Base-by-base conservation (phyloP, 2,113 vertebrate species). In the Hystrix brachyura region DNA sequence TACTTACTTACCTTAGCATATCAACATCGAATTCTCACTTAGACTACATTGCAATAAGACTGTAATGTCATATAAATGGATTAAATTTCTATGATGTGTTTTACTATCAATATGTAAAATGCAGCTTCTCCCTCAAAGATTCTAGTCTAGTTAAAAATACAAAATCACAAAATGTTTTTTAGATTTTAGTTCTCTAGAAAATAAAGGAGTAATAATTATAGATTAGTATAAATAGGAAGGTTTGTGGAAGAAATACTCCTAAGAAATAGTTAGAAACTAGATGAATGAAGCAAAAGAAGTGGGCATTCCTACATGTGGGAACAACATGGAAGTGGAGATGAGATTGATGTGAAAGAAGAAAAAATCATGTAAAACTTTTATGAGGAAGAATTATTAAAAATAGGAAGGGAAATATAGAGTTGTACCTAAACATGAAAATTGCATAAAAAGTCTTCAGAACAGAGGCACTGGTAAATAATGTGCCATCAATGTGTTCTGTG, bases 341-440 rank as follows among this genome's bases (percentile, higher is more conserved):
- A 84, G n/a, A 64, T 29, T 78, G 7, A 3, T 80, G 9, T 90
- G 19, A 79, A 14, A 51, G 21, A n/a, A 93, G 29, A 79, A 79
- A 0, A 92, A 90, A 78, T 87, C 9, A 32, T 38, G 10, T 6
- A 76, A 14, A 92, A 69, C 55, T 81, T 74, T 91, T 15, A 53
- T 86, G 46, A 97, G 38, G 23, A 81, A 3, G 19, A 62, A 87
- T n/a, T 85, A 27, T 62, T 60, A 23, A 86, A 92, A 87, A 93
- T n/a, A 89, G 0, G 29, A 64, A 10, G 57, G 3, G 15, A 3
- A 1, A 64, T 76, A 74, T 43, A 13, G 12, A 15, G 7, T 74
- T 67, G 17, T 91, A 78, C 21, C 7, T 17, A 79, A 84, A 67
- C 43, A 48, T 71, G 8, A 46, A 91, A 94, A 91, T 85, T 25